Conservation (phyloP, 2,888 invertebrate species). For the Cacoxenus indagator region DNA sequence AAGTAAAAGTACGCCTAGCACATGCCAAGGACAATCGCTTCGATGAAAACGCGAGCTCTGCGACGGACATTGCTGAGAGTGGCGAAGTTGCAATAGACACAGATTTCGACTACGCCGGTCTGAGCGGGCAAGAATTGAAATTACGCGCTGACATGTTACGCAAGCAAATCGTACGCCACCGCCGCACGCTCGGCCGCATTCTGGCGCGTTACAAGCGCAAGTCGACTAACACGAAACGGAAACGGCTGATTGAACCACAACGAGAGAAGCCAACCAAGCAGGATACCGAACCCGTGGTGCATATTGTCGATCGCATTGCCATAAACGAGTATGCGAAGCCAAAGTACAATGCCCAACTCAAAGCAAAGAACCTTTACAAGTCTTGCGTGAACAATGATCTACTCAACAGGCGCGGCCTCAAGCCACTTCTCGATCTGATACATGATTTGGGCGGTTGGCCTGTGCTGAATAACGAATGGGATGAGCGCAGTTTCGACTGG, state of each 20-base stretch:
- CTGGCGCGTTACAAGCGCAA: slow-evolving; percentile 61
- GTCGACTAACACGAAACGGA: slow-evolving; percentile 52
- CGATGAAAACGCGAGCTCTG: slow-evolving; percentile 39
- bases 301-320: neutral
- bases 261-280: slow-evolving; percentile 34
- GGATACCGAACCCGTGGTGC: neutral
- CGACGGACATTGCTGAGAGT: slow-evolving; percentile 42
- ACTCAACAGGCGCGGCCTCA: slow-evolving; percentile 79
- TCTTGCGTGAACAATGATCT: slow-evolving; percentile 89
- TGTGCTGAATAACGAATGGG: slow-evolving; percentile 79
- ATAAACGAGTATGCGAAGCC: slow-evolving; percentile 40
- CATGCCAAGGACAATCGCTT: slow-evolving; percentile 46
- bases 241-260: slow-evolving; percentile 49
- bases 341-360: slow-evolving; percentile 77
- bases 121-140: slow-evolving; percentile 40
- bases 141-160: slow-evolving; percentile 44
- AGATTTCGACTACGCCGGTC: neutral
- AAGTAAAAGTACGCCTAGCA: slow-evolving; percentile 27
- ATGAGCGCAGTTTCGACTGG: slow-evolving; percentile 78
- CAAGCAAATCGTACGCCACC: slow-evolving; percentile 56
- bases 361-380: slow-evolving; percentile 86
- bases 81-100: slow-evolving; percentile 1
- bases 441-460: slow-evolving; percentile 91
- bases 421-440: slow-evolving; percentile 79
- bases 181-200: slow-evolving; percentile 53